A percentile compares a stretch with the other conserved stretches of the same genome.
These are phyloP conservation scores for Bombus waltoni DNA, from an alignment of 1,140 invertebrate genomes.

Conservation along the genomic window DNA sequence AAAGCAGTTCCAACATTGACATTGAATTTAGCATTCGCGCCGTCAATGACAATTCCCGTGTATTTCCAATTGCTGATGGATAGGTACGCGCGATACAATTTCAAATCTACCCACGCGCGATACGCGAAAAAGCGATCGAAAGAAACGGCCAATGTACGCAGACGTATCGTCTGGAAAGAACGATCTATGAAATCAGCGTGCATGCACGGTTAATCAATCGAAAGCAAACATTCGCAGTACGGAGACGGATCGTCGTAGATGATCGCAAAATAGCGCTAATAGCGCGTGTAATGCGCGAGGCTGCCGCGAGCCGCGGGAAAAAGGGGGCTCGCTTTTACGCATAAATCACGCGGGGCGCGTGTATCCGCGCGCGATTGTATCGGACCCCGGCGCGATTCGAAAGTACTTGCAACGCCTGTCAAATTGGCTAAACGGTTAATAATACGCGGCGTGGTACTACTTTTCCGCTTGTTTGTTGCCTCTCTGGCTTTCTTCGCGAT, in stretches of 20 bases:
- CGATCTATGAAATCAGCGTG: no score
- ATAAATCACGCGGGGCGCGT: constrained; percentile 21
- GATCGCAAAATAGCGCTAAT: constrained; percentile 13
- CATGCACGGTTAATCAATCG: background rate
- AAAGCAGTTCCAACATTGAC: no score
- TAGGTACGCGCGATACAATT: no score
- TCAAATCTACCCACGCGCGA: no score
- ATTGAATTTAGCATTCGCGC: no score
- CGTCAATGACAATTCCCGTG: no score
- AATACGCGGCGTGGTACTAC: constrained; percentile 47
- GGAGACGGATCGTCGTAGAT: background rate
- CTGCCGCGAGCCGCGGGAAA: background rate
- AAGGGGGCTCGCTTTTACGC: constrained; percentile 10
- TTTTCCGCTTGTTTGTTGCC: constrained; percentile 53
- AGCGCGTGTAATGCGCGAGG: constrained; percentile 5
- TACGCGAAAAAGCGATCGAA: no score
- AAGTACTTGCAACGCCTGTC: constrained; percentile 53
- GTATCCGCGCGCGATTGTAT: constrained; percentile 15
- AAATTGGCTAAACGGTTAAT: constrained; percentile 63
- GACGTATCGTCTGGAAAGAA: background rate
- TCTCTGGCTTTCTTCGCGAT: constrained; percentile 60
- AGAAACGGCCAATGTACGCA: no score
- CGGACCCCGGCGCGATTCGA: constrained; percentile 21
- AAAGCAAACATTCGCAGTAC: background rate
- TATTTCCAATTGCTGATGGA: no score